Percentiles rank a stretch among this genome's conserved stretches.
These are phyloP conservation scores for Vulpes vulpes DNA, from an alignment of 2,113 vertebrate genomes.

Conservation along the genomic window DNA sequence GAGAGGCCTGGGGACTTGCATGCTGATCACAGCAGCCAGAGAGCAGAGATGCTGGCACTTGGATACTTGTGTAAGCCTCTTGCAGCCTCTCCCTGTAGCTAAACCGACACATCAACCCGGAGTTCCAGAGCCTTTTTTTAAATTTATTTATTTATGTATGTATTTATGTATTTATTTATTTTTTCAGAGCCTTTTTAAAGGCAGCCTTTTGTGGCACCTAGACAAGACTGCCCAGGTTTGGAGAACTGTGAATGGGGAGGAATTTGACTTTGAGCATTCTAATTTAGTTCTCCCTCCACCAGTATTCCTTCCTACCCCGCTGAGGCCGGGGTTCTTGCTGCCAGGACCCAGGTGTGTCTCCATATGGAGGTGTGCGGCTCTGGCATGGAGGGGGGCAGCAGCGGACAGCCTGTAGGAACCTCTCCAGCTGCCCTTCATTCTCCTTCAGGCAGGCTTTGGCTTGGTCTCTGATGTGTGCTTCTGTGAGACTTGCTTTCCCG, in stretches of 20 bases:
- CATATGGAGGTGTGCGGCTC: conserved; percentile 59
- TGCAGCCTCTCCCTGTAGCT: background rate
- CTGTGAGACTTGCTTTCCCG: background rate
- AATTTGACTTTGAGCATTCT: conserved; percentile 65
- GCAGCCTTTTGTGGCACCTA: background rate
- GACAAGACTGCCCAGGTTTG: background rate
- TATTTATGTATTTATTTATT: no score
- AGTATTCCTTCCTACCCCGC: conserved; percentile 16
- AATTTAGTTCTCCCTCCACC: background rate
- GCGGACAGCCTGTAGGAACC: background rate
- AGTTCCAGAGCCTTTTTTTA: conserved; percentile 33
- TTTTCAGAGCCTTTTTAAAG: conserved; percentile 32
- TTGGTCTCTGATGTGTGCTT: background rate
- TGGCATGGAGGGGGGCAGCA: background rate
- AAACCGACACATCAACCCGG: background rate
- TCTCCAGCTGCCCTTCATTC: conserved; percentile 56
- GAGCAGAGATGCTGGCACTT: background rate
- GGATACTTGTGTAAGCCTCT: background rate
- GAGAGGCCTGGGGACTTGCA: background rate
- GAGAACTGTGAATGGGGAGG: background rate
- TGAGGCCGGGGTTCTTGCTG: conserved; percentile 34
- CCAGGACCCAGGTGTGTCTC: conserved; percentile 68
- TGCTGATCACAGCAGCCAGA: background rate
- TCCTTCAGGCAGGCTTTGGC: conserved; percentile 55
- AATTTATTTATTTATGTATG: background rate